Evolutionary conservation across 2,888 invertebrate genomes (phyloP).

Genomic region (Aporophyla lueneburgensis): DNA sequence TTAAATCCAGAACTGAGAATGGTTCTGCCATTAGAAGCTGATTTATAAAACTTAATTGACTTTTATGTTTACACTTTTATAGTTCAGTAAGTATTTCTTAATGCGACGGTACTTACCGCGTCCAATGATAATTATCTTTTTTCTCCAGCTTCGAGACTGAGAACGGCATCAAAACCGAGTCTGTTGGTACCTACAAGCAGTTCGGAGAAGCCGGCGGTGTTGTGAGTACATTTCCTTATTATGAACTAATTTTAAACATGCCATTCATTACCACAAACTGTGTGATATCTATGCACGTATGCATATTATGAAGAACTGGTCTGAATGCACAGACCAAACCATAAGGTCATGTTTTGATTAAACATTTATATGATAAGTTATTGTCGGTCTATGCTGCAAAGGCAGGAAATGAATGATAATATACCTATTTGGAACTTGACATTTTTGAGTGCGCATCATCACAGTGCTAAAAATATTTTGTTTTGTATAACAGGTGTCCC

Average conservation of each 20-base stretch:
- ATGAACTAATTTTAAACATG: neutral
- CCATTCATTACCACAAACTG: neutral
- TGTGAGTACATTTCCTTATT: conserved; percentile 70
- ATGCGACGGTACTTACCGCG: neutral
- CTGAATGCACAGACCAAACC: neutral
- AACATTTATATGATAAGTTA: conserved; percentile 10
- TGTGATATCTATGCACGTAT: neutral
- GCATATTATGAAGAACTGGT: neutral
- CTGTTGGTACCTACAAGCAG: conserved; percentile 86
- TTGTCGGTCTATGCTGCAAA: neutral
- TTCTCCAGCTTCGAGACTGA: conserved; percentile 89
- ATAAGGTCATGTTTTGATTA: neutral
- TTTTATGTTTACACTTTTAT: neutral
- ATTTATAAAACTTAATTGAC: neutral
- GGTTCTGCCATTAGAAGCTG: neutral
- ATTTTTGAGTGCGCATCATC: neutral
- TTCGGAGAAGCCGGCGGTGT: conserved; percentile 76
- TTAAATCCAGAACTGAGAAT: neutral
- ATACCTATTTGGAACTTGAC: neutral
- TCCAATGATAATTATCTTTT: neutral
- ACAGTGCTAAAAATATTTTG: neutral
- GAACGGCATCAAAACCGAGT: conserved; percentile 90
- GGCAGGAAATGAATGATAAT: neutral
- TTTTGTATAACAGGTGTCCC: conserved; percentile 74
- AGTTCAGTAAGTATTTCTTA: neutral